phyloP scores from a whole-genome alignment of 2,797 vertebrate species.

The Hylomyscus alleni region DNA sequence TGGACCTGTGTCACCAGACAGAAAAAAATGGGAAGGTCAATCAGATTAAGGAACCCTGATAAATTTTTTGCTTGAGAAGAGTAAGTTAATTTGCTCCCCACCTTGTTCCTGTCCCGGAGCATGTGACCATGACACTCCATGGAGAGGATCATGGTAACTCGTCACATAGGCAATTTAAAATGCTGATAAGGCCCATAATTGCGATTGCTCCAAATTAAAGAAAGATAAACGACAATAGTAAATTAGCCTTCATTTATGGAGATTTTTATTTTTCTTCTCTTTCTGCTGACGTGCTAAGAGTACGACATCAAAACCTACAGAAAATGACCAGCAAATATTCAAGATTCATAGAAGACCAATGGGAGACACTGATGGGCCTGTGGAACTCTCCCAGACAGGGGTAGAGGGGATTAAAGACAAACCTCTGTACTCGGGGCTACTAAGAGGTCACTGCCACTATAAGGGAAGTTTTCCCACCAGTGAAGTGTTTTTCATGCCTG shows the following conservation, averaged over 20 bases:
- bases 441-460: not conserved
- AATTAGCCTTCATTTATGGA: not conserved
- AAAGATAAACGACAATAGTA: conserved; percentile 24
- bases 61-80: too few relatives aligned
- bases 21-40: not conserved
- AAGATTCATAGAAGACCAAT: conserved; percentile 53
- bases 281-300: conserved; percentile 23
- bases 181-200: conserved; percentile 37
- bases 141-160: too few relatives aligned
- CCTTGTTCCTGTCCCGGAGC: too few relatives aligned
- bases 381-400: not conserved
- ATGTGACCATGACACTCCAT: too few relatives aligned
- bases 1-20: not conserved
- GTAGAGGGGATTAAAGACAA: not conserved
- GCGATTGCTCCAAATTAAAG: conserved; percentile 32
- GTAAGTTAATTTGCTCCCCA: too few relatives aligned
- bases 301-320: conserved; percentile 30
- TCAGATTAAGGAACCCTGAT: not conserved
- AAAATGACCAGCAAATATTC: conserved; percentile 51
- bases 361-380: not conserved
- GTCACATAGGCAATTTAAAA: conserved; percentile 56
- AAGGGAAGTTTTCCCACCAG: not conserved
- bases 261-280: not conserved
- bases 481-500: not conserved
- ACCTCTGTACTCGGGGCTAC: not conserved